These are phyloP conservation scores for Empis stercorea DNA, from an alignment of 2,888 invertebrate genomes.

Conservation along the genomic window DNA sequence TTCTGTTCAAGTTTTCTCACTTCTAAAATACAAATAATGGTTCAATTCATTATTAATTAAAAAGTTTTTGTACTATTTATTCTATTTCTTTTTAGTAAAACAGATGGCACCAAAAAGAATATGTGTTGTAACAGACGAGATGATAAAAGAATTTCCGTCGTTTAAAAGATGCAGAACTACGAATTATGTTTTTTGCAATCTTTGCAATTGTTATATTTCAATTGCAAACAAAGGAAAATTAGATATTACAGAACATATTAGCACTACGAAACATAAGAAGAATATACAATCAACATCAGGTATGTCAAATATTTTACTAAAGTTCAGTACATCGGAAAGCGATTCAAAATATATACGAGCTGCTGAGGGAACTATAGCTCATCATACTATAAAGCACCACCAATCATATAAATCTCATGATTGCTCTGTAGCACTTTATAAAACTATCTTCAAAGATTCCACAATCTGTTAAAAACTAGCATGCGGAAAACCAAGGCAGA, in stretches of 20 bases:
- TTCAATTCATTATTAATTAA: too few species aligned
- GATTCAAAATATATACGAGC: not conserved
- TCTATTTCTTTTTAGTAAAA: too few species aligned
- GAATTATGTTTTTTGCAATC: too few species aligned
- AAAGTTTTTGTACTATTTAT: too few species aligned
- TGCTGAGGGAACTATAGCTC: slow-evolving; percentile 2
- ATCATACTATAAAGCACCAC: not conserved
- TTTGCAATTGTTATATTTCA: not conserved
- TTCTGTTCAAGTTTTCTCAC: not conserved
- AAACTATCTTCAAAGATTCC: too few species aligned
- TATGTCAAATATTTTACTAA: not conserved
- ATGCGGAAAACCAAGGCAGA: not conserved
- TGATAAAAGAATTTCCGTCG: too few species aligned
- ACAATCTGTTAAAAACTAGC: not conserved
- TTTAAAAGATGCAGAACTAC: too few species aligned
- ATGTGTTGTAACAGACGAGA: too few species aligned
- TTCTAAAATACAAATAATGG: not conserved
- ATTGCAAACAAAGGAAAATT: not conserved
- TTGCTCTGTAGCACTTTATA: not conserved
- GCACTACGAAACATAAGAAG: not conserved
- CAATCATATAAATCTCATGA: slow-evolving; percentile 1
- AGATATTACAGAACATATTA: not conserved
- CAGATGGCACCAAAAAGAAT: too few species aligned
- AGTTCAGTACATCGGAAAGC: too few species aligned
- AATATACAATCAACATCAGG: not conserved